These are phyloP conservation scores for Trissolcus japonicus DNA, from an alignment of 2,888 invertebrate genomes.

Conservation along the genomic window DNA sequence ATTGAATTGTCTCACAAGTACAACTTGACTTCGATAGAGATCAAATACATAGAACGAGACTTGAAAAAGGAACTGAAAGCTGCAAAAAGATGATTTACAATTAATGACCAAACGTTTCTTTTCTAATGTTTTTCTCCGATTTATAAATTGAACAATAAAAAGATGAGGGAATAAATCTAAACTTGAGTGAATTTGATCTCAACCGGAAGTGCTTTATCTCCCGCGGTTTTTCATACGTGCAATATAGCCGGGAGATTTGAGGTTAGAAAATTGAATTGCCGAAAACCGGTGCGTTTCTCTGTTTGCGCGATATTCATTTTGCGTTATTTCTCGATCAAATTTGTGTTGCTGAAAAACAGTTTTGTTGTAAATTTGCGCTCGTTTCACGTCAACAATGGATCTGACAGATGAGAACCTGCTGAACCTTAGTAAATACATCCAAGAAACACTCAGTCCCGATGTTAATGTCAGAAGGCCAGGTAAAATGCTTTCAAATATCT, in stretches of 20 bases:
- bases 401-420: constrained; percentile 90
- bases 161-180: background rate
- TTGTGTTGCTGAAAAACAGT: background rate
- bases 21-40: background rate
- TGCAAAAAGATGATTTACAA: background rate
- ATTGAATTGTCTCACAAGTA: background rate
- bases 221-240: background rate
- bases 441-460: constrained; percentile 92
- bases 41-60: constrained; percentile 1
- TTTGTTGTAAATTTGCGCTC: background rate
- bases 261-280: constrained; percentile 41
- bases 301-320: background rate
- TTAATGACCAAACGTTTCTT: background rate
- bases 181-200: background rate
- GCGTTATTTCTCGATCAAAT: background rate
- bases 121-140: background rate
- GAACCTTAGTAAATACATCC: constrained; percentile 88
- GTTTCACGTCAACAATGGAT: constrained; percentile 82
- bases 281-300: constrained; percentile 29
- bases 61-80: constrained; percentile 1
- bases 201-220: constrained; percentile 3
- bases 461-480: constrained; percentile 89
- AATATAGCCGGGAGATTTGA: constrained; percentile 4
- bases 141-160: background rate
- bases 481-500: constrained; percentile 73